These are phyloP conservation scores for Nasua narica DNA, from an alignment of 2,797 vertebrate genomes.

Conservation along the genomic window DNA sequence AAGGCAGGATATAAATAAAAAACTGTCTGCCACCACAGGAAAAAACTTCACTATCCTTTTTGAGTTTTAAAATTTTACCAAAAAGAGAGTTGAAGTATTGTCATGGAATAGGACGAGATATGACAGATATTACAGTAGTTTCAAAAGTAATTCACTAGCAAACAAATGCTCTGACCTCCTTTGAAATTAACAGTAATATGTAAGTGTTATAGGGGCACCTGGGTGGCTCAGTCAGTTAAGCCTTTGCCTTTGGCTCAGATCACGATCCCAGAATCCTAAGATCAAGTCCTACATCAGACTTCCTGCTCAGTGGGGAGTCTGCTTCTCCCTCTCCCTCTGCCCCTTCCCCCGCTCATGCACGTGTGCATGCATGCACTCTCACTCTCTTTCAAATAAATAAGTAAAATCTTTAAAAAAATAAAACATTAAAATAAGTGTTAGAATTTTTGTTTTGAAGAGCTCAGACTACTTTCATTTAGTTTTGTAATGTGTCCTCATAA, in stretches of 20 bases:
- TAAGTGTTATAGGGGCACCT: background rate
- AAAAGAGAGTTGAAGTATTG: background rate
- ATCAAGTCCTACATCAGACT: background rate
- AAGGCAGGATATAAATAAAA: constrained; percentile 24
- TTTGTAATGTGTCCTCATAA: background rate
- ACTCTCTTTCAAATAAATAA: background rate
- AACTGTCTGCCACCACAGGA: background rate
- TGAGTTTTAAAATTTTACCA: background rate
- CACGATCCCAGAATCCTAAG: background rate
- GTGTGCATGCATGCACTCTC: background rate
- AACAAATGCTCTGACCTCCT: background rate
- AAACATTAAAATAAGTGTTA: background rate
- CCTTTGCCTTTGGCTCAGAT: background rate
- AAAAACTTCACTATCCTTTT: background rate
- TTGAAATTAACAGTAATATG: background rate
- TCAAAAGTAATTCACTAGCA: background rate
- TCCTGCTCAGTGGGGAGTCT: background rate
- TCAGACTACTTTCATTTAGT: background rate
- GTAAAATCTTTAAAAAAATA: background rate
- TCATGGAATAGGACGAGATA: background rate
- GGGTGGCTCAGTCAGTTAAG: background rate
- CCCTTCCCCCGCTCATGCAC: background rate
- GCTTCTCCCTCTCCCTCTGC: background rate
- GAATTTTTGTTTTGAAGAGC: background rate
- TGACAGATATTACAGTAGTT: background rate